Base-by-base conservation (phyloP, 2,113 vertebrate species). In the Trematomus loennbergii region DNA sequence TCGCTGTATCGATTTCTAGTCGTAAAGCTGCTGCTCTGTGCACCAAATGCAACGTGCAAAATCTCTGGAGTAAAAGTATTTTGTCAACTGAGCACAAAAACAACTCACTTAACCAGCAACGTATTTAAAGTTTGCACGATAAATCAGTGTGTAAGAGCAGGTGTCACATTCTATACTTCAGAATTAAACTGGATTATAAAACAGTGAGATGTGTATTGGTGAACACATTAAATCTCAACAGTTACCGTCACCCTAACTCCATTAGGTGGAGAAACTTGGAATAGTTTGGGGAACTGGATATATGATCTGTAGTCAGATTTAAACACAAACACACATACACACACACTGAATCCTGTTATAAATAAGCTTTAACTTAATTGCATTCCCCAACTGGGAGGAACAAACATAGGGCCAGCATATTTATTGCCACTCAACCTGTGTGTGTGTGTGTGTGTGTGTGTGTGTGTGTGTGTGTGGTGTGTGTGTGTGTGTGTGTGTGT, bases 331-430 rank as follows among this genome's bases (percentile, higher is more conserved):
- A 85, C 25, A 85, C 80, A 81, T 77, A 36, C 36, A 36, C 36
- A 36, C 33, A 6, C 33, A 1, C 33, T 75, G 70, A 79, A 81
- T 71, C 65, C 82, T 72, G 81, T 87, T 87, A 91, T 92, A 89
- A 91, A 91, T 92, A 90, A 92, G 82, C 81, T 87, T 86, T 88
- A 79, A 87, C 86, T 90, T 89, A 89, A 91, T 91, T 91, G 86
- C 88, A 67, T 89, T 90, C 67, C 55, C 63, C 66, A 73, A 86
- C 82, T 79, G 82, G 70, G 75, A 85, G 80, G 81, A 88, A 87
- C 88, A 83, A 88, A 82, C 2, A 54, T 78, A 79, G 67, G 55
- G 67, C 61, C 79, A 83, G 87, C 83, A 85, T 91, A 89, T 91
- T 91, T 88, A 91, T 81, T 76, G 58, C 78, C 29, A 25, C 25